Base-by-base conservation (phyloP, 2,888 invertebrate genomes). In the Microplitis deprimator region DNA sequence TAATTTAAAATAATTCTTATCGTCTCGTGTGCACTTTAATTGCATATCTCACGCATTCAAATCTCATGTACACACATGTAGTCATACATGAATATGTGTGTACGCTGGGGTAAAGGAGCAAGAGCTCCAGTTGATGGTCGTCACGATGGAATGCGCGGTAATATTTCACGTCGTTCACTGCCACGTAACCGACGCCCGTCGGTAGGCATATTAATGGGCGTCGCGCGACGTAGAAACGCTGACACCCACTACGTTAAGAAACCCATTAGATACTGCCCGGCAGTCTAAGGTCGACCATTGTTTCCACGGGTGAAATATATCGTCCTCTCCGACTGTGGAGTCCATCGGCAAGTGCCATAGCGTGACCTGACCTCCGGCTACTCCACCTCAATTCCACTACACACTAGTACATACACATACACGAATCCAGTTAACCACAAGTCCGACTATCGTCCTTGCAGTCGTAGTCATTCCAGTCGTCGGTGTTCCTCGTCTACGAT, bases 81-180 rank as follows among this genome's bases (percentile, higher is more conserved):
- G 20, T 8, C 13, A 17, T 6, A 50, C 6, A 1, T 8, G 62
- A 39, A 6, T n/a, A 16, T n/a, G 50, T 70, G 68, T 7, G 69
- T 29, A 62, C n/a, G 10, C 73, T 62, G 39, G 61, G 41, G 39
- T 29, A 74, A 65, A 69, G 77, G 70, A 74, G 72, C 71, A 77
- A 62, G 69, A 73, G 77, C 20, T 76, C 62, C 64, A 41, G 65
- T 68, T 74, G 77, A 71, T 77, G 61, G 65, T 79, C 73, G 86
- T 86, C 86, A 84, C 82, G 79, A 79, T 79, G 86, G 85, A 85
- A 87, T 85, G 84, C 83, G 79, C 78, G 80, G 81, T 84, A 82
- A 84, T 87, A 88, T 85, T 87, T 87, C 87, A 88, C 82, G 83
- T 84, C 84, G 72, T 73, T 76, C 50, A 50, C 10, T 50, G 50